Evolutionary conservation across 2,888 invertebrate genomes (phyloP).

Genomic region (Gasteruption jaculator): DNA sequence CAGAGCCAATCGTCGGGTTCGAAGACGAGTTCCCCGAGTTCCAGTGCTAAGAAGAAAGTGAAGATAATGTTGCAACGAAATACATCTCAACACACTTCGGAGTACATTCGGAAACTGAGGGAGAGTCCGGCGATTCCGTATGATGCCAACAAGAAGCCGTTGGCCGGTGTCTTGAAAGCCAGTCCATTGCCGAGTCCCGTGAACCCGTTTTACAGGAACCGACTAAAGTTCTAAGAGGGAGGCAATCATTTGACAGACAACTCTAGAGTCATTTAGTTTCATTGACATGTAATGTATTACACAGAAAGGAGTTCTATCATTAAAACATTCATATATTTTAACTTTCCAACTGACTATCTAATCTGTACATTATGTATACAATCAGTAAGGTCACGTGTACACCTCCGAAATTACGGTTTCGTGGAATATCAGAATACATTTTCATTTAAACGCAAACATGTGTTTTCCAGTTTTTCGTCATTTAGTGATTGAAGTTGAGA

Average conservation of each 20-base stretch:
- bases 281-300: slow-evolving; percentile 13
- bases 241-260: background rate
- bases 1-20: slow-evolving; percentile 9
- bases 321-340: no score
- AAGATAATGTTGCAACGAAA: slow-evolving; percentile 70
- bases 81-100: slow-evolving; percentile 66
- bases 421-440: no score
- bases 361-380: no score
- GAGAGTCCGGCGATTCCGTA: slow-evolving; percentile 73
- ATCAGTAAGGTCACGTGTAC: no score
- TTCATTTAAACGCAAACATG: no score
- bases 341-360: no score
- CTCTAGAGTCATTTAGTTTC: no score
- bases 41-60: slow-evolving; percentile 60
- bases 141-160: slow-evolving; percentile 66
- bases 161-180: slow-evolving; percentile 70
- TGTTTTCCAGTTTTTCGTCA: no score
- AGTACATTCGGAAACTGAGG: slow-evolving; percentile 67
- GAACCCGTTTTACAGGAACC: slow-evolving; percentile 73
- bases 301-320: slow-evolving; percentile 5
- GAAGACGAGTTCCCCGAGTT: slow-evolving; percentile 13
- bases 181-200: slow-evolving; percentile 66
- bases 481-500: no score
- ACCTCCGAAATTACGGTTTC: no score
- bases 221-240: no score